A percentile compares a stretch with the other conserved stretches of the same genome.
These are phyloP conservation scores for Telmatochromis sp. DNA, from an alignment of 2,113 vertebrate genomes.

Conservation along the genomic window DNA sequence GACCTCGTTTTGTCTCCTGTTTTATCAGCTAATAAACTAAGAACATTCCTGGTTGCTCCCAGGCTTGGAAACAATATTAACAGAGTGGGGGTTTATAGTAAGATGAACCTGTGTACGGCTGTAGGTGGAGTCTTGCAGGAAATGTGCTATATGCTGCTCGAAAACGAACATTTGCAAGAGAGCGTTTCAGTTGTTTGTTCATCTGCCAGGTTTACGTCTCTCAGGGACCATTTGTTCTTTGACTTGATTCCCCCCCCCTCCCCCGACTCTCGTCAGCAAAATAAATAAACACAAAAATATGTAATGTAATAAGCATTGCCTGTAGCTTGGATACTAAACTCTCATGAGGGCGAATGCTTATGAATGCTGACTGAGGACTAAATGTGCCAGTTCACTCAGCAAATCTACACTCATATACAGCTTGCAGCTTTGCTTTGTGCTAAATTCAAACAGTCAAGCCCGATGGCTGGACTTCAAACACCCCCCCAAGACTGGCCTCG, in stretches of 20 bases:
- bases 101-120: background rate
- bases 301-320: background rate
- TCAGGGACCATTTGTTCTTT: background rate
- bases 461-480: background rate
- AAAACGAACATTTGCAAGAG: background rate
- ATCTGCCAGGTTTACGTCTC: background rate
- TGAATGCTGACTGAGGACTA: constrained; percentile 6
- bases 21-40: background rate
- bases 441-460: background rate
- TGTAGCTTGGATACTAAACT: background rate
- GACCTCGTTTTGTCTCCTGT: fast-evolving
- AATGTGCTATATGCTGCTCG: background rate
- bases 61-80: background rate
- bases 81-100: background rate
- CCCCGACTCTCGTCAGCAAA: background rate
- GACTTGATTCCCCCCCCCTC: background rate
- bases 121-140: constrained; percentile 33
- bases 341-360: background rate
- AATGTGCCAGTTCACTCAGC: constrained; percentile 1
- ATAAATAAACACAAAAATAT: background rate
- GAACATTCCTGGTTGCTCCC: background rate
- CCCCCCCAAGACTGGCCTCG: background rate
- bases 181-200: constrained; percentile 1
- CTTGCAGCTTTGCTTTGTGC: background rate
- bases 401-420: background rate